Conservation (phyloP, 2,113 vertebrate species). For the Pollachius pollachius region DNA sequence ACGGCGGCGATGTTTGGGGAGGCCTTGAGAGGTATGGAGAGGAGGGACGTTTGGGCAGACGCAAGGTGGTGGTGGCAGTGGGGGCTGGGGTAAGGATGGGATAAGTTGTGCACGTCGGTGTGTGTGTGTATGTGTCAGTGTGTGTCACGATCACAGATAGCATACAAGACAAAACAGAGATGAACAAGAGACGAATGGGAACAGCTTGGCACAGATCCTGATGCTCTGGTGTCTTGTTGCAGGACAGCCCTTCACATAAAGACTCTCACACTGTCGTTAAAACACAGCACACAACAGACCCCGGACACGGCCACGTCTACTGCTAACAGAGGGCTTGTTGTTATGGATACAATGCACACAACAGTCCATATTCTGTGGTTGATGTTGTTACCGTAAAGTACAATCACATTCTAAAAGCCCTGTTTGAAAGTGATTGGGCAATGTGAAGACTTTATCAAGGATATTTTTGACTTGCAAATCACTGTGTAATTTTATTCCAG, state of each 20-base stretch:
- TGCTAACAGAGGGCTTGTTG: too few species aligned
- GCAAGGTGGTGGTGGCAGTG: conserved; percentile 8
- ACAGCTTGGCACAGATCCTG: conserved; percentile 40
- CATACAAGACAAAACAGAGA: conserved; percentile 41
- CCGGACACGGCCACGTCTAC: too few species aligned
- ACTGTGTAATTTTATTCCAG: too few species aligned
- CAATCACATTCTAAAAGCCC: too few species aligned
- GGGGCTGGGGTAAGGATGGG: conserved; percentile 42
- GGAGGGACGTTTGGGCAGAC: conserved; percentile 27
- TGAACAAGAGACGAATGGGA: conserved; percentile 51
- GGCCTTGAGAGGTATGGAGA: conserved; percentile 2
- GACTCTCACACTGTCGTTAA: too few species aligned
- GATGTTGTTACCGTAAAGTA: too few species aligned
- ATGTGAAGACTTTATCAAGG: too few species aligned
- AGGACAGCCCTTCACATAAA: conserved; percentile 28
- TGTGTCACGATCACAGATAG: conserved; percentile 47
- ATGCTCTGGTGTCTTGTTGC: conserved; percentile 28
- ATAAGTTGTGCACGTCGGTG: conserved; percentile 56
- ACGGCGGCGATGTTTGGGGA: not conserved
- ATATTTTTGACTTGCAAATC: too few species aligned
- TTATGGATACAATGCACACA: too few species aligned
- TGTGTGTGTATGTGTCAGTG: not conserved
- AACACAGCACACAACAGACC: too few species aligned
- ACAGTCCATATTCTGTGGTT: too few species aligned
- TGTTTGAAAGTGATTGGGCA: too few species aligned